Evolutionary conservation across 2,888 invertebrate species (phyloP), one percentile per base, ranked within the genome.

Genomic region (Scrobipalpa costella): DNA sequence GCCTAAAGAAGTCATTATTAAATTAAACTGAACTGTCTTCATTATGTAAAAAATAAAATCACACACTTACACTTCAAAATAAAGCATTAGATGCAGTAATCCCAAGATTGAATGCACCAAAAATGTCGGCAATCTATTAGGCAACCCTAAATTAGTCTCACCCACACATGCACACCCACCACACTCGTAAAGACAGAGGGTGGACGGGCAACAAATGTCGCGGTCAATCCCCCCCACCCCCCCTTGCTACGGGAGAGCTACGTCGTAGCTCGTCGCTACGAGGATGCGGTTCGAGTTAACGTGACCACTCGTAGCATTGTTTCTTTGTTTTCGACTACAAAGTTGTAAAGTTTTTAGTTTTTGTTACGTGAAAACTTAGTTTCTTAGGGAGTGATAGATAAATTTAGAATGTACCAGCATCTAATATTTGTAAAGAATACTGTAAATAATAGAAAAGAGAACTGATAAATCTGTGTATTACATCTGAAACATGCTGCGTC

Each of bases 201-300:
- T 74, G 80, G 84, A 85, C 85, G 78, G 79, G 84, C 84, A 81
- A 90, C 88, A 87, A 90, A 90, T 90, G 90, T 88, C 86, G 90
- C 90, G 89, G 89, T 89, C 89, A 89, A 81, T 82, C 70, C 77
- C 76, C 78, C 80, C 80, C 78, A 63, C 63, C 68, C 72, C 69
- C 55, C 34, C 21, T n/a, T 33, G 65, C 57, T 65, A 63, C 63
- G 57, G 60, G 47, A 62, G 36, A 52, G 62, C 65, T 67, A 67
- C 67, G 65, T 55, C 63, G 63, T 58, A 63, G 63, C 7, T 13
- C 34, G 34, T 34, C 34, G 34, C 55, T 55, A 34, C 55, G 55
- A n/a, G 9, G 27, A 2, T 34, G 33, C 13, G 27, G 33, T 15
- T 34, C 13, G 6, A 55, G 13, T 13, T 34, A 21, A 50, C 9